phyloP scores from a whole-genome alignment of 2,797 vertebrate species.

The Enteromius unitaeniatus region DNA sequence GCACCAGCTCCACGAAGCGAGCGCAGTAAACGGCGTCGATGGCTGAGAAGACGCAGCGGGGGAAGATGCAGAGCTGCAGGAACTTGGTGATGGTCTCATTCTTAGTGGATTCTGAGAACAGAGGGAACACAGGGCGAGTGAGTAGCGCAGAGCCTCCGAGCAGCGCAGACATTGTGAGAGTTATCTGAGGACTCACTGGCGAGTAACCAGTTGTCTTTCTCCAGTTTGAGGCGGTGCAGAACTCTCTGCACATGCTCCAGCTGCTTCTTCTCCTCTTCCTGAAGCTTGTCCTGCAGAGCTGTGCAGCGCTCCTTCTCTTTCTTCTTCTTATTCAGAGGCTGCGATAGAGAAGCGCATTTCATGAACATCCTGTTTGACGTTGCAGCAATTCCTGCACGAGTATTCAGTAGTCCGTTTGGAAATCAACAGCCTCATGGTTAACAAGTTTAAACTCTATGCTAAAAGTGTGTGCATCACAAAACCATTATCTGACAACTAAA shows the following conservation, averaged over 20 bases:
- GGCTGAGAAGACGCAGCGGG: constrained; percentile 98
- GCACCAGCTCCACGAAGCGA: constrained; percentile 96
- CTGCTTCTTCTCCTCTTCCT: constrained; percentile 98
- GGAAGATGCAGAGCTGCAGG: constrained; percentile 97
- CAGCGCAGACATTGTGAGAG: background rate
- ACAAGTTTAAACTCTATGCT: background rate
- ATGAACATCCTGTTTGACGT: background rate
- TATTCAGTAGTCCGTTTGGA: background rate
- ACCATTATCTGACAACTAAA: background rate
- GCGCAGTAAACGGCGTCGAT: constrained; percentile 98
- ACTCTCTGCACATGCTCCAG: constrained; percentile 94
- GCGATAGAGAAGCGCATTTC: constrained; percentile 12
- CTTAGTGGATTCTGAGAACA: constrained; percentile 91
- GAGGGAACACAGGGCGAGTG: background rate
- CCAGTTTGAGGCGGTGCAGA: constrained; percentile 92
- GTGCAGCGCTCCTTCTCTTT: constrained; percentile 98
- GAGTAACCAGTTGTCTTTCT: constrained; percentile 99
- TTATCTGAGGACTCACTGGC: constrained; percentile 85
- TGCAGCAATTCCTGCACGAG: background rate
- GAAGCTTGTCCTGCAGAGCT: constrained; percentile 96
- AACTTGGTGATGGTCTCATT: constrained; percentile 99
- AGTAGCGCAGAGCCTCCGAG: background rate
- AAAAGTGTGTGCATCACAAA: background rate
- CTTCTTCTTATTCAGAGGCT: constrained; percentile 98
- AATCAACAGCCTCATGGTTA: background rate